Percentiles rank a stretch among this genome's conserved stretches.
phyloP scores from a whole-genome alignment of 2,113 vertebrate species.

The Gobius niger region DNA sequence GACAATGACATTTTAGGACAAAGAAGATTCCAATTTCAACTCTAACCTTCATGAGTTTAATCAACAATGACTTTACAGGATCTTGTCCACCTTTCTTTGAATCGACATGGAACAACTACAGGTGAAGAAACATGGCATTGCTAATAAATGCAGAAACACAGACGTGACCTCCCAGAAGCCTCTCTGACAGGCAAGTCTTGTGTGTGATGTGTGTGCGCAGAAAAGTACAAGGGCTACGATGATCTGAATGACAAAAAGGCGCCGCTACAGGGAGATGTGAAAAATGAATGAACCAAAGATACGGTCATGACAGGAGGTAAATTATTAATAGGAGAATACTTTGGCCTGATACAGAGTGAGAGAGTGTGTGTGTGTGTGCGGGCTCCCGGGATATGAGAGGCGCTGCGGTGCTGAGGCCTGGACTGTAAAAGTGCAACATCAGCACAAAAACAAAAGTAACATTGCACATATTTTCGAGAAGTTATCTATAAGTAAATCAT shows the following conservation, averaged over 20 bases:
- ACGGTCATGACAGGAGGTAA: constrained; percentile 46
- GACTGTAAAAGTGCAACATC: constrained; percentile 13
- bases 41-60: too few species aligned
- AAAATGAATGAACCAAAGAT: constrained; percentile 55
- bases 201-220: constrained; percentile 12
- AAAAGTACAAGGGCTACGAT: constrained; percentile 15
- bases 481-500: too few species aligned
- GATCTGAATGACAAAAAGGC: constrained; percentile 45
- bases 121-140: neutral
- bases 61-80: too few species aligned
- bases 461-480: too few species aligned
- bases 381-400: constrained; percentile 28
- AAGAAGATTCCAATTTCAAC: too few species aligned
- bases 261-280: constrained; percentile 39
- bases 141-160: neutral
- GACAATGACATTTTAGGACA: too few species aligned
- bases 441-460: constrained; percentile 1
- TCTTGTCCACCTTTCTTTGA: neutral
- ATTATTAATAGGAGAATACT: constrained; percentile 59
- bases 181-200: constrained; percentile 8
- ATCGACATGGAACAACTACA: neutral
- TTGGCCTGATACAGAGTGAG: constrained; percentile 31
- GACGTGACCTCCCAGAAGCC: neutral
- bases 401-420: constrained; percentile 3
- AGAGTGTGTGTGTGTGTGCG: too few species aligned